Evolutionary conservation across 1,140 invertebrate species (phyloP).

Genomic region (Lucilia sericata): DNA sequence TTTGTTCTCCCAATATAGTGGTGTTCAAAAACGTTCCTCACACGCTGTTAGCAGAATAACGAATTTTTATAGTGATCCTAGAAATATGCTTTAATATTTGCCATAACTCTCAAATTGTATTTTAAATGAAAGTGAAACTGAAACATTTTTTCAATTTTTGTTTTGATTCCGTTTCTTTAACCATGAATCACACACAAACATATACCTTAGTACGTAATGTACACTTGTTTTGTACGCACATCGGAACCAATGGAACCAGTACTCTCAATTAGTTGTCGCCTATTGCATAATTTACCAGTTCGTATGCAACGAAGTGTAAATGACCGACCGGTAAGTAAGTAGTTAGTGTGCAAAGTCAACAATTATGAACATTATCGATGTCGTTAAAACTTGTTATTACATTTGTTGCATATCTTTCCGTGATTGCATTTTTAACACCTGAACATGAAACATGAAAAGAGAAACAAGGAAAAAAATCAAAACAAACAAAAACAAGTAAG

Average conservation of each 20-base stretch:
- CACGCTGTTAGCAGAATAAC: too few species aligned
- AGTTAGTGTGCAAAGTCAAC: background rate
- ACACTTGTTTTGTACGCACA: too few species aligned
- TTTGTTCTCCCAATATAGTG: too few species aligned
- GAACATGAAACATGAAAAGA: background rate
- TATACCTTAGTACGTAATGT: too few species aligned
- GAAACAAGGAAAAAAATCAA: background rate
- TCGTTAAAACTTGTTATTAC: slow-evolving; percentile 5
- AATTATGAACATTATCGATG: slow-evolving; percentile 21
- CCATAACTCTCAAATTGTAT: background rate
- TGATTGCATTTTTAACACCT: slow-evolving; percentile 37
- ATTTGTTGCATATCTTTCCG: slow-evolving; percentile 13
- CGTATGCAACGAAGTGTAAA: slow-evolving; percentile 47
- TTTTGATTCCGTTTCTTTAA: background rate
- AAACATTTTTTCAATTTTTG: slow-evolving; percentile 38
- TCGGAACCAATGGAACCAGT: background rate
- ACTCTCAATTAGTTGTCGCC: background rate
- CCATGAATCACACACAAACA: slow-evolving; percentile 39
- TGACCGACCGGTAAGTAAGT: slow-evolving; percentile 50
- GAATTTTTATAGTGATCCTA: background rate
- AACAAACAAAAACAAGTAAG: too few species aligned
- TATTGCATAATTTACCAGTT: slow-evolving; percentile 54
- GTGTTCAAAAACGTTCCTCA: too few species aligned
- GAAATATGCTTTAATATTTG: slow-evolving; percentile 28
- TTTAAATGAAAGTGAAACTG: slow-evolving; percentile 63